Conservation (phyloP, 2,113 vertebrate genomes). For the Halichoeres trimaculatus region DNA sequence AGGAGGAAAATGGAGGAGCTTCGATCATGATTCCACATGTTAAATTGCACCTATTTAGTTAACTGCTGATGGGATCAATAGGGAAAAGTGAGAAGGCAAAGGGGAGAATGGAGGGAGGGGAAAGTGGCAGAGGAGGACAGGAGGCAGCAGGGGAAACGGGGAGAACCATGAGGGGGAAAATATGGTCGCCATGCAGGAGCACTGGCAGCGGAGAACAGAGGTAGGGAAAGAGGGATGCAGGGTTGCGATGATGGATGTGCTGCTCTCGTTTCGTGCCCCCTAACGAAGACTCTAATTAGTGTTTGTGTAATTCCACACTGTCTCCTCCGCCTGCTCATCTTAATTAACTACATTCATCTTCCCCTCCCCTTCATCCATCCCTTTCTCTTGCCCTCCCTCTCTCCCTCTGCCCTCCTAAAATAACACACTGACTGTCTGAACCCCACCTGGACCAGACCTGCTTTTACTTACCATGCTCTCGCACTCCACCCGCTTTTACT, state of each 20-base stretch:
- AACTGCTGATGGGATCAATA: conserved; percentile 60
- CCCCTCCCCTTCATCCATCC: conserved; percentile 82
- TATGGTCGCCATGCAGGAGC: conserved; percentile 60
- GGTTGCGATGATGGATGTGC: conserved; percentile 83
- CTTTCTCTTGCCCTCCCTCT: conserved; percentile 68
- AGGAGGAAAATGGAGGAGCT: conserved; percentile 30
- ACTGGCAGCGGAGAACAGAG: conserved; percentile 39
- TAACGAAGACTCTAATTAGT: conserved; percentile 90
- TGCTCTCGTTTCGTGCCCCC: conserved; percentile 86
- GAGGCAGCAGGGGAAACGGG: conserved; percentile 25
- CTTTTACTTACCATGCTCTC: conserved; percentile 75
- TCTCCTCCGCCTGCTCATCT: conserved; percentile 87
- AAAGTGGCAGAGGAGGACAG: conserved; percentile 40
- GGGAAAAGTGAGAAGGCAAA: conserved; percentile 34
- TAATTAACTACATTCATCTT: conserved; percentile 90
- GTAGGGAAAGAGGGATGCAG: conserved; percentile 67
- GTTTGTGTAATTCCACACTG: conserved; percentile 90
- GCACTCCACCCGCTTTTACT: conserved; percentile 26
- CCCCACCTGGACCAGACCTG: conserved; percentile 87
- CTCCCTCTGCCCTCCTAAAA: conserved; percentile 83
- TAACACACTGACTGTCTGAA: conserved; percentile 83
- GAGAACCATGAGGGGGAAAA: conserved; percentile 44
- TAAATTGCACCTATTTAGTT: conserved; percentile 56
- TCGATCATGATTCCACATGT: conserved; percentile 56
- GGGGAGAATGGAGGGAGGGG: conserved; percentile 2